Percentiles rank a stretch among this genome's conserved stretches.
phyloP scores from a whole-genome alignment of 1,140 invertebrate species.

The Hestina assimilis region DNA sequence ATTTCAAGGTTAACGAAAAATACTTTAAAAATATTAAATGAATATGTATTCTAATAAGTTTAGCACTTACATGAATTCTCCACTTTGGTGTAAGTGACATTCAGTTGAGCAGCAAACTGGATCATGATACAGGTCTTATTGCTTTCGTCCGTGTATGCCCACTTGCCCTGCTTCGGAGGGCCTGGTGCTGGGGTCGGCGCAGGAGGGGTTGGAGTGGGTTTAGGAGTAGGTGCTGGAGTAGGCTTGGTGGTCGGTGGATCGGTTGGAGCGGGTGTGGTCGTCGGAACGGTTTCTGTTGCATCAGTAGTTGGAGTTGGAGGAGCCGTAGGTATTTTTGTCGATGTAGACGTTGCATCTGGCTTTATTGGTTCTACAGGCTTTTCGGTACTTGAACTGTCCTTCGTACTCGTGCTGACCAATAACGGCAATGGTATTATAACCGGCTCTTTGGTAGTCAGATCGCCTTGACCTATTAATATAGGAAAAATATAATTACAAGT shows the following conservation, averaged over 20 bases:
- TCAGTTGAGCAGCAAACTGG: constrained; percentile 81
- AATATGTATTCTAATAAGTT: too few relatives aligned
- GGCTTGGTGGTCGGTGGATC: constrained; percentile 42
- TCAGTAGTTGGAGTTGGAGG: too few relatives aligned
- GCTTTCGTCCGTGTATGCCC: constrained; percentile 67
- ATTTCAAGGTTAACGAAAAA: background rate
- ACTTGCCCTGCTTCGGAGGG: constrained; percentile 73
- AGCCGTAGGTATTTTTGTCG: background rate
- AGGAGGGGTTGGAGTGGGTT: constrained; percentile 50
- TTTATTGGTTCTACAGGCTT: background rate
- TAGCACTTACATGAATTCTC: constrained; percentile 56
- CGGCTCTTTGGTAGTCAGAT: constrained; percentile 23
- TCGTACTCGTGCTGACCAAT: background rate
- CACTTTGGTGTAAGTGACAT: constrained; percentile 77
- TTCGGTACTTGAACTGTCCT: constrained; percentile 31
- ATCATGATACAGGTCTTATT: constrained; percentile 80
- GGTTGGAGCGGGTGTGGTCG: constrained; percentile 43
- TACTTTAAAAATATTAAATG: too few relatives aligned
- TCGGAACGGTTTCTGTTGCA: constrained; percentile 36
- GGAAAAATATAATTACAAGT: constrained; percentile 1
- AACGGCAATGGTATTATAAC: constrained; percentile 15
- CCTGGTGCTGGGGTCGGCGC: constrained; percentile 48
- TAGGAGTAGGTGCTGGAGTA: constrained; percentile 37
- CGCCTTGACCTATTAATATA: constrained; percentile 37
- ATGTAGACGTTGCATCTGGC: background rate